Percentiles rank a stretch among this genome's conserved stretches.
These are phyloP conservation scores for Orthosia incerta DNA, from an alignment of 2,888 invertebrate species.

Conservation along the genomic window DNA sequence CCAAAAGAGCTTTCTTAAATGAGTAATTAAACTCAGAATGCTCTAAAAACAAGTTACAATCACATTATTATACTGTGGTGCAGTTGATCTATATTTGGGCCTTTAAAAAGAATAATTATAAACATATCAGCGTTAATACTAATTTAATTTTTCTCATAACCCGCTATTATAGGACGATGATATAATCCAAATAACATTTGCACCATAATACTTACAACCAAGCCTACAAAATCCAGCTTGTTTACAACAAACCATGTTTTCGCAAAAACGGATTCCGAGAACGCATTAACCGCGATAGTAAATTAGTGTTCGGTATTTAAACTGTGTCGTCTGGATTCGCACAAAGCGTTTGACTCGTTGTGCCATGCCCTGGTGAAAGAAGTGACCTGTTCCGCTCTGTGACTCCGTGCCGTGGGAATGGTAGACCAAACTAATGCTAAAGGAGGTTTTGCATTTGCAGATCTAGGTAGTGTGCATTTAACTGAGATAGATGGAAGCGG, in stretches of 20 bases:
- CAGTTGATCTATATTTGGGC: not conserved
- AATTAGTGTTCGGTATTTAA: conserved; percentile 73
- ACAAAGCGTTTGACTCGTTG: conserved; percentile 67
- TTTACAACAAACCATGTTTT: conserved; percentile 56
- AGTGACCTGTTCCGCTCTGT: conserved; percentile 77
- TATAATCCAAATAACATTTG: conserved; percentile 8
- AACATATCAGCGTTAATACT: not conserved
- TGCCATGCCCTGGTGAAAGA: conserved; percentile 70
- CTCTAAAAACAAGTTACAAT: too few relatives aligned
- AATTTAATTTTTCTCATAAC: not conserved
- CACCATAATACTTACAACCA: conserved; percentile 14
- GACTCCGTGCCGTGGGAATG: conserved; percentile 78
- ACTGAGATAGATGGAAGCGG: not conserved
- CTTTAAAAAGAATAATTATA: not conserved
- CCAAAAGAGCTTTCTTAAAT: not conserved
- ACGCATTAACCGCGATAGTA: conserved; percentile 75
- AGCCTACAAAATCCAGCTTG: conserved; percentile 3
- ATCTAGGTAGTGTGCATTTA: not conserved
- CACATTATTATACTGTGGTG: not conserved
- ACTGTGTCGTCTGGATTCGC: conserved; percentile 73
- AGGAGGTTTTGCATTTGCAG: conserved; percentile 34
- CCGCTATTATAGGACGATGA: not conserved
- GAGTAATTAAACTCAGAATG: too few relatives aligned
- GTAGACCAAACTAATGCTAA: conserved; percentile 47
- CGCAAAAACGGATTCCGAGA: conserved; percentile 71